Conservation (phyloP, 2,888 invertebrate genomes). For the Erannis defoliaria region DNA sequence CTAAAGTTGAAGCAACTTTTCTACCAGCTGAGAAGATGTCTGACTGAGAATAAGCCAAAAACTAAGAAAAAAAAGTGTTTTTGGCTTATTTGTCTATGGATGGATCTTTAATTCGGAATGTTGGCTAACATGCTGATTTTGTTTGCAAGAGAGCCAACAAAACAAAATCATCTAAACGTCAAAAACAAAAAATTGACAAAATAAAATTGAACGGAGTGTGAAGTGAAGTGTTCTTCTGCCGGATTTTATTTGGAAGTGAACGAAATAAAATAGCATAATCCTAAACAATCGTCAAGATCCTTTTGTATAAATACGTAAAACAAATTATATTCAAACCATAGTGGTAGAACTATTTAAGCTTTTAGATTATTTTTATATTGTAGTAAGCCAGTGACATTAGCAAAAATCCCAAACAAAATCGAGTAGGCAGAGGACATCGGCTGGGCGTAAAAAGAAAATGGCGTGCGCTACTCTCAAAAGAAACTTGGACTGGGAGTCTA, state of each 20-base stretch:
- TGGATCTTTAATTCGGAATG: conserved; percentile 43
- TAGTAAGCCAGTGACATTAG: conserved; percentile 64
- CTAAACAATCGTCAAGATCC: conserved; percentile 72
- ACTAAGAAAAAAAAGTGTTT: too few relatives aligned
- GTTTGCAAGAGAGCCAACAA: conserved; percentile 35
- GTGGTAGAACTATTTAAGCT: conserved; percentile 61
- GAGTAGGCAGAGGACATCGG: conserved; percentile 78
- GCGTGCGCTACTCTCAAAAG: conserved; percentile 99
- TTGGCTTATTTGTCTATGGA: too few relatives aligned
- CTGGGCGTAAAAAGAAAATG: conserved; percentile 92
- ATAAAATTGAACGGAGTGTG: conserved; percentile 70
- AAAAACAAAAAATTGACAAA: conserved; percentile 65
- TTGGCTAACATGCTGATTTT: conserved; percentile 51
- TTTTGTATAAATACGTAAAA: conserved; percentile 60
- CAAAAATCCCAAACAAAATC: conserved; percentile 64
- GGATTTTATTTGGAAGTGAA: conserved; percentile 73
- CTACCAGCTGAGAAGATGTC: too few relatives aligned
- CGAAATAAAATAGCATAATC: conserved; percentile 69
- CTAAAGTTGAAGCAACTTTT: too few relatives aligned
- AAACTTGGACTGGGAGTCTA: conserved; percentile 97
- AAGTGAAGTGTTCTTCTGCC: conserved; percentile 60
- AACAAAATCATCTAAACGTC: conserved; percentile 46
- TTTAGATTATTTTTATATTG: conserved; percentile 71
- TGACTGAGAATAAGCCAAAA: too few relatives aligned
- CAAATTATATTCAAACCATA: conserved; percentile 61